Percentiles rank a stretch among this genome's conserved stretches.
phyloP scores from a whole-genome alignment of 2,888 invertebrate species.

The Scrobipalpa atriplicella region DNA sequence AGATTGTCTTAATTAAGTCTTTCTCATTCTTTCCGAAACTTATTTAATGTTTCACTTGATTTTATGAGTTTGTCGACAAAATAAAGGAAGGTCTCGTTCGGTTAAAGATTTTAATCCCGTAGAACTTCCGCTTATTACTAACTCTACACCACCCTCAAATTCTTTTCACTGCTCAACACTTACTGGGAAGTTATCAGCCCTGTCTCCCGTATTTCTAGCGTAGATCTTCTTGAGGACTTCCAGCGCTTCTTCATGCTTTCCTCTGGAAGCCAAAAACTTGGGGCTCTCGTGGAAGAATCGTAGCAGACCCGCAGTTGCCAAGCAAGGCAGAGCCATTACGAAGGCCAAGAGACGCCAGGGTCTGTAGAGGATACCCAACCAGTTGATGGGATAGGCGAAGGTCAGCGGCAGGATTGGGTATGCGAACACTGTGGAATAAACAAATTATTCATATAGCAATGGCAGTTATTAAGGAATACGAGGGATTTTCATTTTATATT shows the following conservation, averaged over 20 bases:
- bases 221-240: conserved; percentile 67
- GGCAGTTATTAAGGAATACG: not conserved
- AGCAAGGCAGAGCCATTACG: conserved; percentile 85
- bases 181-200: conserved; percentile 65
- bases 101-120: too few species aligned
- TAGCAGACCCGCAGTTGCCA: conserved; percentile 83
- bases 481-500: too few species aligned
- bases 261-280: conserved; percentile 86
- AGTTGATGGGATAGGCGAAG: conserved; percentile 66
- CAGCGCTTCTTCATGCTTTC: conserved; percentile 83
- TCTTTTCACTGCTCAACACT: conserved; percentile 38
- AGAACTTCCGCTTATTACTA: too few species aligned
- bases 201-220: conserved; percentile 63
- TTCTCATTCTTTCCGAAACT: too few species aligned
- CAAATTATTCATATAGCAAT: not conserved
- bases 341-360: conserved; percentile 91
- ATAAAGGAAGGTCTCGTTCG: too few species aligned
- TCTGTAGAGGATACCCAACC: conserved; percentile 82
- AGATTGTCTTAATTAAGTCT: too few species aligned
- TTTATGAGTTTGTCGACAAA: too few species aligned
- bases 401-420: conserved; percentile 86
- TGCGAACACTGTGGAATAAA: conserved; percentile 79
- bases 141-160: too few species aligned
- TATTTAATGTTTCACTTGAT: too few species aligned
- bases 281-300: conserved; percentile 89